Evolutionary conservation across 2,888 invertebrate genomes (phyloP).

Genomic region (Oscheius sp.): DNA sequence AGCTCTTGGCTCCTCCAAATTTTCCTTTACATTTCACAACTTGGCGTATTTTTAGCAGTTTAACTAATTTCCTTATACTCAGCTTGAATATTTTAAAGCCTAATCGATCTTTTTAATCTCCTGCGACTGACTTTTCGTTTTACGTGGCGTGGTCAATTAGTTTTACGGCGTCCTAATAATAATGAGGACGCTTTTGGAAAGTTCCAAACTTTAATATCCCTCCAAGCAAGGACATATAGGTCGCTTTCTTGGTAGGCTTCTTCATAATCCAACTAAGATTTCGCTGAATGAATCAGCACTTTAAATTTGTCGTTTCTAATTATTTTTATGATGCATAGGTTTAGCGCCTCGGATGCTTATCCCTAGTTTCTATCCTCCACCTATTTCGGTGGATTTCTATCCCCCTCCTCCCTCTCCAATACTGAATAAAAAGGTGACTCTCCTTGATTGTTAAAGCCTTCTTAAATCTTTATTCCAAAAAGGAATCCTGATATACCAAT

Average conservation of each 20-base stretch:
- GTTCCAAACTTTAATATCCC: neutral
- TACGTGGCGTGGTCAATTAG: slow-evolving; percentile 14
- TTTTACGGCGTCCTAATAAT: slow-evolving; percentile 17
- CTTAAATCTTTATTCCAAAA: slow-evolving; percentile 5
- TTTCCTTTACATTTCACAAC: neutral
- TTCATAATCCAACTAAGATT: neutral
- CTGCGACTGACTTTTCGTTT: slow-evolving; percentile 12
- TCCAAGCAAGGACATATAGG: neutral
- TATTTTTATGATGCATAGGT: too few relatives aligned
- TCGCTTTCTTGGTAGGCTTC: neutral
- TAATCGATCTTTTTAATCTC: slow-evolving; percentile 24
- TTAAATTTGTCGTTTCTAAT: slow-evolving; percentile 9
- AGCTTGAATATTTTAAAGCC: slow-evolving; percentile 2
- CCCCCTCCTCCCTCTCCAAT: neutral
- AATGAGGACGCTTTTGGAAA: slow-evolving; percentile 13
- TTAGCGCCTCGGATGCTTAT: slow-evolving; percentile 1
- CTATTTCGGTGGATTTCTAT: neutral
- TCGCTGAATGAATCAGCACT: neutral
- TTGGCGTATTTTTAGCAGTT: too few relatives aligned
- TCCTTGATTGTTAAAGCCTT: slow-evolving; percentile 1
- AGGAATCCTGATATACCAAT: too few relatives aligned
- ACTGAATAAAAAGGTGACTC: neutral
- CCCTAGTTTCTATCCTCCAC: neutral
- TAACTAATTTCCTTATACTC: too few relatives aligned
- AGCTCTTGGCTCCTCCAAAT: neutral